phyloP scores from a whole-genome alignment of 2,888 invertebrate species.

The Conomelus anceps region DNA sequence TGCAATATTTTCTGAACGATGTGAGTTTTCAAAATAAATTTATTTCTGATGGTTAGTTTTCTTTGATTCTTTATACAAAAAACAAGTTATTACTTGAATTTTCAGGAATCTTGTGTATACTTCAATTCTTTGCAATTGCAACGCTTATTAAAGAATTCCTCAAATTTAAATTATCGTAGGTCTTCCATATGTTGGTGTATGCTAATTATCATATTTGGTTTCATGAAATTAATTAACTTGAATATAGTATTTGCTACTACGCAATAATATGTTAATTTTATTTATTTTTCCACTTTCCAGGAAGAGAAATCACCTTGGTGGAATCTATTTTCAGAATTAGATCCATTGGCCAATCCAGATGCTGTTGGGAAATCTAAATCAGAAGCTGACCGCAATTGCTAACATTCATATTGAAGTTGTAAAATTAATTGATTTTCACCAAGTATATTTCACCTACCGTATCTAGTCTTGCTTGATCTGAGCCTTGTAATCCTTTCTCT shows the following conservation, averaged over 20 bases:
- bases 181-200: no score
- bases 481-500: background rate
- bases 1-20: no score
- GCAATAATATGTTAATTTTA: background rate
- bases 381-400: constrained; percentile 31
- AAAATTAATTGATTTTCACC: background rate
- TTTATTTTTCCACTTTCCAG: constrained; percentile 31
- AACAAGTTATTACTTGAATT: no score
- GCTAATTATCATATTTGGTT: no score
- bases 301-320: constrained; percentile 56
- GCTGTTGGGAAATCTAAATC: constrained; percentile 40
- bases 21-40: no score
- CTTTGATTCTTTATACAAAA: no score
- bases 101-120: no score
- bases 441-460: background rate
- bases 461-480: background rate
- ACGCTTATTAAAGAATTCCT: no score
- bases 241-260: background rate
- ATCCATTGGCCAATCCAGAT: constrained; percentile 84
- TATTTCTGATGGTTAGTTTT: no score
- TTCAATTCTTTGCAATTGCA: no score
- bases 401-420: constrained; percentile 21
- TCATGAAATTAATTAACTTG: no score
- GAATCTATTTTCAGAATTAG: constrained; percentile 86
- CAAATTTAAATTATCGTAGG: no score